phyloP scores from a whole-genome alignment of 2,113 vertebrate species.

The Peromyscus californicus region DNA sequence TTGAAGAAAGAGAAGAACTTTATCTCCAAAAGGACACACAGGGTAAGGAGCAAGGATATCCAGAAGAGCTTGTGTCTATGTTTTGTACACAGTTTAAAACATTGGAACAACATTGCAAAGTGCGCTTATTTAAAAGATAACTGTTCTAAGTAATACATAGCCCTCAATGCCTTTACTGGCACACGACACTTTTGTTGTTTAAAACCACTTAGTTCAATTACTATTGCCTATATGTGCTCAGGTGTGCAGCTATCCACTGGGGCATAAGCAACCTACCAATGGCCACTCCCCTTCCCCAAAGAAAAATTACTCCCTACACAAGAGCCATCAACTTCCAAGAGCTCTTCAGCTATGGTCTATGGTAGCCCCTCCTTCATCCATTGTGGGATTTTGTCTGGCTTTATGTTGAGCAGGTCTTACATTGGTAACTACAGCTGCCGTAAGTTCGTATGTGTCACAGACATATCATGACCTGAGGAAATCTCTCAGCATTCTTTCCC shows the following conservation, averaged over 20 bases:
- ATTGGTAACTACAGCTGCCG: too few relatives aligned
- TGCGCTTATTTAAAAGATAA: neutral
- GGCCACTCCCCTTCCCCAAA: neutral
- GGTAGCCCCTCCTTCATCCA: neutral
- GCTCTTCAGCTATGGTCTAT: neutral
- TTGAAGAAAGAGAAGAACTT: neutral
- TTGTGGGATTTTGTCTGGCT: neutral
- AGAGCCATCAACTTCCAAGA: neutral
- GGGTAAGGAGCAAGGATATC: neutral
- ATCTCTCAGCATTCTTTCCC: neutral
- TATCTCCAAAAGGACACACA: neutral
- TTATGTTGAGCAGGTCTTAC: neutral
- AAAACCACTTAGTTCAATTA: neutral
- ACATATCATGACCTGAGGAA: neutral
- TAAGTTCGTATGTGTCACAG: neutral
- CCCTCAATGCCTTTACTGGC: neutral
- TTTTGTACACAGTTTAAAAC: neutral
- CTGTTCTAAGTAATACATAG: neutral
- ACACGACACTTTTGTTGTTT: neutral
- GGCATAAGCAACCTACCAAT: neutral
- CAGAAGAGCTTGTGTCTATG: neutral
- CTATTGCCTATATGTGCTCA: neutral
- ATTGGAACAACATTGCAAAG: neutral
- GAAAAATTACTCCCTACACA: neutral
- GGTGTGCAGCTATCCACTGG: neutral